A percentile compares a stretch with the other conserved stretches of the same genome.
These are phyloP conservation scores for Bombus affinis DNA, from an alignment of 1,140 invertebrate genomes.

Conservation along the genomic window DNA sequence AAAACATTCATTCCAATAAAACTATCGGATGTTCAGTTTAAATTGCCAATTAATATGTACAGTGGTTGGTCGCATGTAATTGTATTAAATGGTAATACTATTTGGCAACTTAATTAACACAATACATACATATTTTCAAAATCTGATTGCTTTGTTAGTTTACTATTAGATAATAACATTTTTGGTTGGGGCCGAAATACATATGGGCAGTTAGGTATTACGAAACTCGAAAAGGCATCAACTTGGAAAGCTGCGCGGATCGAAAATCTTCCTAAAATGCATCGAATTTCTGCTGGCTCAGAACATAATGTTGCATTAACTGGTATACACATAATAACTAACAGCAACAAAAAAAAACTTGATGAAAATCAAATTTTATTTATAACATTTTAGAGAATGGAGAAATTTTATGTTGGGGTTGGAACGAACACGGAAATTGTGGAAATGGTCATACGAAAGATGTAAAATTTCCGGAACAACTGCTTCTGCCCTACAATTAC, in stretches of 20 bases:
- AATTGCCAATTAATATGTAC: constrained; percentile 71
- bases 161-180: constrained; percentile 82
- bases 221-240: constrained; percentile 47
- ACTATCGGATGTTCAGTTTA: constrained; percentile 63
- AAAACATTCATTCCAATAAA: constrained; percentile 83
- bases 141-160: not conserved
- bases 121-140: constrained; percentile 21
- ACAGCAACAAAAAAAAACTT: not conserved
- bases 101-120: not conserved
- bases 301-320: constrained; percentile 88
- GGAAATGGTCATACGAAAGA: constrained; percentile 87
- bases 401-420: constrained; percentile 91
- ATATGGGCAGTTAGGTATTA: constrained; percentile 88
- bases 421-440: constrained; percentile 96
- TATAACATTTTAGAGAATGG: constrained; percentile 83
- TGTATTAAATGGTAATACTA: constrained; percentile 81
- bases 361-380: not conserved
- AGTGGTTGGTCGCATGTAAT: constrained; percentile 90
- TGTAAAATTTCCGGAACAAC: constrained; percentile 80
- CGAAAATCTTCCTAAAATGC: constrained; percentile 76
- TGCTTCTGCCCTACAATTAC: constrained; percentile 74
- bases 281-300: constrained; percentile 87
- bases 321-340: constrained; percentile 70
- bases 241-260: constrained; percentile 67
- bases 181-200: constrained; percentile 91